Evolutionary conservation across 2,888 invertebrate species (phyloP).

Genomic region (Lampropteryx suffumata): DNA sequence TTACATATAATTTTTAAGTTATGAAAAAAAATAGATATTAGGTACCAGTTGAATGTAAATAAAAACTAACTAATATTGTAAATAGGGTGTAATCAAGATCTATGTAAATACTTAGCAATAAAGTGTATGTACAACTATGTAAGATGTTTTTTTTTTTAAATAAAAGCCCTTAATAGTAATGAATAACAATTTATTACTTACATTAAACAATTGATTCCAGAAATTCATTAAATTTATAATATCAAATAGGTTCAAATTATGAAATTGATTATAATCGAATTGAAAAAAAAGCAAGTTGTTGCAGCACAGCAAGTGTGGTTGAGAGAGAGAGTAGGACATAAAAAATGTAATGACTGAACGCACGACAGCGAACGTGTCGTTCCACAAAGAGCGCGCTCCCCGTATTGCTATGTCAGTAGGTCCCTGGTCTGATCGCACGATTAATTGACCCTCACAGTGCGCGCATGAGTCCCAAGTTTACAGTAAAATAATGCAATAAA

Average conservation of each 20-base stretch:
- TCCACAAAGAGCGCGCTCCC: too few species aligned
- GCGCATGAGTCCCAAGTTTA: too few species aligned
- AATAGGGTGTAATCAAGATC: constrained; percentile 27
- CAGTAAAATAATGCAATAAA: too few species aligned
- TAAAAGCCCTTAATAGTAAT: constrained; percentile 33
- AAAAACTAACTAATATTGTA: constrained; percentile 26
- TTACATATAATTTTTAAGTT: constrained; percentile 3
- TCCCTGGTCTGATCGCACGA: too few species aligned
- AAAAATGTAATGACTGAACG: too few species aligned
- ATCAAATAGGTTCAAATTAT: constrained; percentile 13
- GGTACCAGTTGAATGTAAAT: constrained; percentile 27
- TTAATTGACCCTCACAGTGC: too few species aligned
- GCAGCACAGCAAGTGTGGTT: too few species aligned
- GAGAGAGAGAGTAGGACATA: too few species aligned
- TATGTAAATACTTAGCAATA: constrained; percentile 38
- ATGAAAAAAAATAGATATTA: background rate
- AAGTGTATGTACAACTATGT: constrained; percentile 25
- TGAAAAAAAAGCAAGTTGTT: too few species aligned
- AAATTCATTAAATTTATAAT: constrained; percentile 44
- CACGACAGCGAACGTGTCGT: too few species aligned
- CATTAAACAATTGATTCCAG: constrained; percentile 54
- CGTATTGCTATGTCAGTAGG: too few species aligned
- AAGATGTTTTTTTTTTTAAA: background rate
- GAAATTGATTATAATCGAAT: too few species aligned
- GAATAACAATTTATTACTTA: constrained; percentile 65